A percentile compares a stretch with the other conserved stretches of the same genome.
Conservation (phyloP, 2,888 invertebrate species). For the Eristalinus sepulchralis region DNA sequence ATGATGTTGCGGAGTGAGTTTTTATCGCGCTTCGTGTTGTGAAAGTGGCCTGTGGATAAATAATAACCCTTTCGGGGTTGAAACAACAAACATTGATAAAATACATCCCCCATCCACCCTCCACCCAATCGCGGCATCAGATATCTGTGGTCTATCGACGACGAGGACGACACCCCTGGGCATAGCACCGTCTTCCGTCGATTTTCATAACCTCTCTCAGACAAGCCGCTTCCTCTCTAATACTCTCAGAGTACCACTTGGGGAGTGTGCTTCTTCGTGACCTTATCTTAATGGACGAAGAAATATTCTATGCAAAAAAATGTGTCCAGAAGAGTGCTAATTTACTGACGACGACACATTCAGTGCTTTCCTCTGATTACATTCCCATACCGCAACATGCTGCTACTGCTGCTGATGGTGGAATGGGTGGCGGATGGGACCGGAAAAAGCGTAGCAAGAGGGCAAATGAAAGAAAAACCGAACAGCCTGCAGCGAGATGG, state of each 20-base stretch:
- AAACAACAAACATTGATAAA: constrained; percentile 70
- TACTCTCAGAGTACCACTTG: neutral
- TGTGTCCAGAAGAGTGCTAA: constrained; percentile 66
- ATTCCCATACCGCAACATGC: constrained; percentile 1
- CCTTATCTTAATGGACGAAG: constrained; percentile 62
- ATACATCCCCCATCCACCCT: constrained; percentile 29
- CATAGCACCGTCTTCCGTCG: constrained; percentile 32
- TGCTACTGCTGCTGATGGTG: neutral
- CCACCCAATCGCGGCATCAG: constrained; percentile 22
- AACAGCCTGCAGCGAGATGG: constrained; percentile 36
- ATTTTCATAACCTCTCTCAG: constrained; percentile 20
- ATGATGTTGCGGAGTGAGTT: constrained; percentile 67
- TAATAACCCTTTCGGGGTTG: constrained; percentile 70
- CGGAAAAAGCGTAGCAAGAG: neutral
- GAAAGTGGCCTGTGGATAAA: constrained; percentile 70
- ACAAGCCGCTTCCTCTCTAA: neutral
- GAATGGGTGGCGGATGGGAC: neutral
- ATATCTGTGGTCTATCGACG: constrained; percentile 69
- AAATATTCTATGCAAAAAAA: constrained; percentile 30
- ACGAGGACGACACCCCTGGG: constrained; percentile 66
- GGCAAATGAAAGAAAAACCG: constrained; percentile 20
- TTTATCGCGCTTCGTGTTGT: constrained; percentile 71
- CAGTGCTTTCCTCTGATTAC: constrained; percentile 59
- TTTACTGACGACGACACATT: constrained; percentile 65
- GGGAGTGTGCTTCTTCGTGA: constrained; percentile 10